A percentile compares a stretch with the other conserved stretches of the same genome.
These are phyloP conservation scores for Macrocentrus cingulum DNA, from an alignment of 1,140 invertebrate species.

Conservation along the genomic window DNA sequence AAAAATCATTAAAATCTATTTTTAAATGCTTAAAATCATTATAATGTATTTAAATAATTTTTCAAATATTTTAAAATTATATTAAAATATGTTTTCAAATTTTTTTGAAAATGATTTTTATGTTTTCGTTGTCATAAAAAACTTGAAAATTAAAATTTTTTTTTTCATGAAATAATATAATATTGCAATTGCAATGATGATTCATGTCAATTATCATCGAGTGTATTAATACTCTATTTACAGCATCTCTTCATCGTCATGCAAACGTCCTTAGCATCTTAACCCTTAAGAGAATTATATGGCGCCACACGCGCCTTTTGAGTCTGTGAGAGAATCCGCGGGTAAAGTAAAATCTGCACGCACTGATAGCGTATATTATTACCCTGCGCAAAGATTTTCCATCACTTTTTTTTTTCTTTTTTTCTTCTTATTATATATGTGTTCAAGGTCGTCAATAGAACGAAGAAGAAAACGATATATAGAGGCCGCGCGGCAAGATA, in stretches of 20 bases:
- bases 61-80: too few relatives aligned
- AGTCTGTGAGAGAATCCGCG: conserved; percentile 16
- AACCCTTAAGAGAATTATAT: conserved; percentile 14
- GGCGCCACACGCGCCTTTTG: conserved; percentile 13
- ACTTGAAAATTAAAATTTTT: too few relatives aligned
- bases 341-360: conserved; percentile 21
- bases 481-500: neutral
- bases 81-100: too few relatives aligned
- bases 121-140: too few relatives aligned
- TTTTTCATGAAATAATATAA: too few relatives aligned
- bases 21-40: too few relatives aligned
- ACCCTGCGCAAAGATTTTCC: neutral
- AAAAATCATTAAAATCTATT: too few relatives aligned
- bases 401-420: conserved; percentile 2
- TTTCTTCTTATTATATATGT: neutral
- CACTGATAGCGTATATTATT: conserved; percentile 12
- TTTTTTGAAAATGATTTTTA: too few relatives aligned
- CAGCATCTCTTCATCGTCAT: neutral
- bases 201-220: too few relatives aligned
- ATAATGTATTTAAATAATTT: too few relatives aligned
- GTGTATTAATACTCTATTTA: too few relatives aligned
- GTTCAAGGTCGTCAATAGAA: neutral
- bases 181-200: too few relatives aligned
- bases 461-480: neutral
- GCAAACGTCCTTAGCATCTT: conserved; percentile 1